phyloP scores from a whole-genome alignment of 2,113 vertebrate species.

The Ciconia stormi region DNA sequence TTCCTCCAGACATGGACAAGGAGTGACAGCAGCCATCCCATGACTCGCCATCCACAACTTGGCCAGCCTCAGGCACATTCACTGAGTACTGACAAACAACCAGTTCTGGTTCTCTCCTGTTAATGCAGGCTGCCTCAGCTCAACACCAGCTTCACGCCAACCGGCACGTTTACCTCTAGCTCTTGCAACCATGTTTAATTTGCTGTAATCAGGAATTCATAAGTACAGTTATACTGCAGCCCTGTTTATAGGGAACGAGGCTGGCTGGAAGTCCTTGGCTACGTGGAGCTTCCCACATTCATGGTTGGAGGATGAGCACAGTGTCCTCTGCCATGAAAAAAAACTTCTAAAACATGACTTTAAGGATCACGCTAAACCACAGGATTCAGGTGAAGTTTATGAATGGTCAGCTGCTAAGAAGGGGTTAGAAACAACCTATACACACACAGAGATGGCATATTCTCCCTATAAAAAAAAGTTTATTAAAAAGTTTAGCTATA shows the following conservation, averaged over 20 bases:
- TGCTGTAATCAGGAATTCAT: neutral
- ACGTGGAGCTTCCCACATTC: neutral
- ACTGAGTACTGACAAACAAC: accelerated
- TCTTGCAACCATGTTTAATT: neutral
- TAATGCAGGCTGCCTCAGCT: neutral
- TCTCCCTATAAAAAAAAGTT: neutral
- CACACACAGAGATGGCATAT: accelerated
- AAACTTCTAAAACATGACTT: neutral
- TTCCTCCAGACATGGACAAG: neutral
- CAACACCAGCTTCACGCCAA: neutral
- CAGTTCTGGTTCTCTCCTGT: neutral
- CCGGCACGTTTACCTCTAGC: neutral
- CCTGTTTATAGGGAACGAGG: neutral
- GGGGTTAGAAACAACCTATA: neutral
- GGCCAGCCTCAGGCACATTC: neutral
- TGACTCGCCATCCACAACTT: neutral
- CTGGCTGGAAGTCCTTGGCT: neutral
- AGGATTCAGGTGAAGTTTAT: neutral
- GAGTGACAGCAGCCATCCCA: neutral
- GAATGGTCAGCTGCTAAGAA: neutral
- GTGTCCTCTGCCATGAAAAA: neutral
- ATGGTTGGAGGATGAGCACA: accelerated
- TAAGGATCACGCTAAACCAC: neutral
- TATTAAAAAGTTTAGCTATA: neutral
- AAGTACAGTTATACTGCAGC: neutral